Evolutionary conservation across 2,113 vertebrate genomes (phyloP).

Genomic region (Engraulis encrasicolus): DNA sequence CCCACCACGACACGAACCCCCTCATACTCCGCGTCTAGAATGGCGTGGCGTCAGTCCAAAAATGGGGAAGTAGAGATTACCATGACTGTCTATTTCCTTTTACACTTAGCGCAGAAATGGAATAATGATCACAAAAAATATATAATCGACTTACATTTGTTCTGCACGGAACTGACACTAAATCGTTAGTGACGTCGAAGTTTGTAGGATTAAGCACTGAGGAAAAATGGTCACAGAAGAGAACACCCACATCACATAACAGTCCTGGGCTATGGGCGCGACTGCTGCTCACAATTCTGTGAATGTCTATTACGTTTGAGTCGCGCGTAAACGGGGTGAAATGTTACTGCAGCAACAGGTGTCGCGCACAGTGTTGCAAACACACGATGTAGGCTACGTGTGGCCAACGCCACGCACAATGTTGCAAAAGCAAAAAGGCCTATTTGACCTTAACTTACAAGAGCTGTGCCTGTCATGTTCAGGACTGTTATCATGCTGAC

Average conservation of each 20-base stretch:
- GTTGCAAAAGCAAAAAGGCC: neutral
- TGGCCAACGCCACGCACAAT: neutral
- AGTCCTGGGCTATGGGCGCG: no score
- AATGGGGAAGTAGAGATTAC: neutral
- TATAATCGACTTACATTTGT: neutral
- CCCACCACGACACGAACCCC: neutral
- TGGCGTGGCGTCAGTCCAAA: slow-evolving; percentile 7
- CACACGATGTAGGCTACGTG: no score
- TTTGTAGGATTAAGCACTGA: no score
- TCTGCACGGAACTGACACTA: no score
- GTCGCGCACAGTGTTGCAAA: neutral
- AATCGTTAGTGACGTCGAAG: no score
- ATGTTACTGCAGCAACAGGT: neutral
- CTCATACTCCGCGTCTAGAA: neutral
- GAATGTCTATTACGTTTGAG: neutral
- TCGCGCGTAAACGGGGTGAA: neutral
- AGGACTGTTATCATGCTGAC: neutral
- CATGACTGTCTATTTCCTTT: neutral
- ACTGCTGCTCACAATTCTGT: neutral
- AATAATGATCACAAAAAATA: no score
- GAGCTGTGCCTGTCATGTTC: neutral
- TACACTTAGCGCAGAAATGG: neutral
- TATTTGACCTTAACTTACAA: neutral
- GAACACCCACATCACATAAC: no score
- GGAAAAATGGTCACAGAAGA: no score